Evolutionary conservation across 2,113 vertebrate genomes (phyloP).

Genomic region (Murina feae): DNA sequence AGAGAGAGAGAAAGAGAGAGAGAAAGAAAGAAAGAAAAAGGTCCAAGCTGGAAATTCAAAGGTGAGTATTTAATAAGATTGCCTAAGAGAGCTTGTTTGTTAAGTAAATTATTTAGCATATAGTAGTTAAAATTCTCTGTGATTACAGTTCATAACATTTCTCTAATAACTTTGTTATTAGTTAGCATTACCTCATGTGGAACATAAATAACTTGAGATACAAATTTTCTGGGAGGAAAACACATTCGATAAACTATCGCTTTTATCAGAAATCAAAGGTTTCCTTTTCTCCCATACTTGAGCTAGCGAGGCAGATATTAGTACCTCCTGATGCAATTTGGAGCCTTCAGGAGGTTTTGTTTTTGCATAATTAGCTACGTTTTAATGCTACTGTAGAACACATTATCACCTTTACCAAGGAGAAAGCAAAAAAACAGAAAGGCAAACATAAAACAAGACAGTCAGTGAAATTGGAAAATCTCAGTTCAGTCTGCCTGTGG

Average conservation of each 20-base stretch:
- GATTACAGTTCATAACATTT: not conserved
- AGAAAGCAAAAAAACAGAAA: not conserved
- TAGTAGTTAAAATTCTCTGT: constrained; percentile 35
- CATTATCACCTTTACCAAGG: not conserved
- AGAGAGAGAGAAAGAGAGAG: too few species aligned
- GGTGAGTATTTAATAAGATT: not conserved
- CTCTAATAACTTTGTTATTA: not conserved
- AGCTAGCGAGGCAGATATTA: not conserved
- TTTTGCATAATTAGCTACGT: not conserved
- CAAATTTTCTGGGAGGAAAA: not conserved
- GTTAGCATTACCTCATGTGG: not conserved
- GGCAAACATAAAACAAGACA: not conserved
- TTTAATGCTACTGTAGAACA: not conserved
- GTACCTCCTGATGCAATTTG: not conserved
- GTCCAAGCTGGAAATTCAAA: not conserved
- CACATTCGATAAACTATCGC: not conserved
- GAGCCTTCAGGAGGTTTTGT: not conserved
- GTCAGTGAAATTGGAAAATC: not conserved
- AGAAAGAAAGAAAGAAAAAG: not conserved
- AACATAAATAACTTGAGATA: not conserved
- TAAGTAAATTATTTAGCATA: not conserved
- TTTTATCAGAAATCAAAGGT: not conserved
- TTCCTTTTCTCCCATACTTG: not conserved
- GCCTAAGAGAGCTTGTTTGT: not conserved
- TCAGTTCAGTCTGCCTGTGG: not conserved